Conservation (phyloP, 2,888 invertebrate species). For the Drosophila paranaensis region DNA sequence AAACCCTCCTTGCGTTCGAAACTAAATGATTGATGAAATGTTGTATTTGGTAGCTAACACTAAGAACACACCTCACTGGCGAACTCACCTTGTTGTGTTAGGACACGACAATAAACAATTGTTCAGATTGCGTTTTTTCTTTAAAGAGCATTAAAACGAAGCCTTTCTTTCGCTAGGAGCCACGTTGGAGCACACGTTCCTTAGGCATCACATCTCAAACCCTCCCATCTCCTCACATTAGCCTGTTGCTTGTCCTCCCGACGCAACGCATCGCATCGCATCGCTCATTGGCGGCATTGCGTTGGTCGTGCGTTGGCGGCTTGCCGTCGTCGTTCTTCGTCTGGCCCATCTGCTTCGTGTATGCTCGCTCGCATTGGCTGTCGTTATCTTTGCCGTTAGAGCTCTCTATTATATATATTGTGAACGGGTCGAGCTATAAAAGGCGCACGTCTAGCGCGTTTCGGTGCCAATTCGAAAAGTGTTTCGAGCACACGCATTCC, state of each 20-base stretch:
- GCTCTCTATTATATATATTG: conserved; percentile 32
- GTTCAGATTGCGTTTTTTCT: conserved; percentile 59
- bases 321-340: conserved; percentile 42
- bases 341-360: conserved; percentile 26
- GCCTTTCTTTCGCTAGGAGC: neutral
- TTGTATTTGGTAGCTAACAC: conserved; percentile 67
- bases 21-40: conserved; percentile 77
- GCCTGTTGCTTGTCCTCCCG: conserved; percentile 65
- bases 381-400: conserved; percentile 58
- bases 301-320: conserved; percentile 61
- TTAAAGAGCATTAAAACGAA: conserved; percentile 29
- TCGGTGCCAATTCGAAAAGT: conserved; percentile 70
- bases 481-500: conserved; percentile 41
- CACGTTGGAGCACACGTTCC: neutral
- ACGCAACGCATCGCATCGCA: conserved; percentile 36
- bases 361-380: conserved; percentile 63
- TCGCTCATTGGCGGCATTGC: conserved; percentile 62
- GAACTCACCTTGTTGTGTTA: conserved; percentile 11
- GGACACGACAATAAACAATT: conserved; percentile 55
- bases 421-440: conserved; percentile 73
- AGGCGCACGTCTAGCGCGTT: conserved; percentile 72
- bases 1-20: conserved; percentile 67
- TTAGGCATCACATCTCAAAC: neutral
- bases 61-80: neutral
- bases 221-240: neutral